Percentiles rank a stretch among this genome's conserved stretches.
These are phyloP conservation scores for Ammospiza nelsoni DNA, from an alignment of 2,113 vertebrate species.

Conservation along the genomic window DNA sequence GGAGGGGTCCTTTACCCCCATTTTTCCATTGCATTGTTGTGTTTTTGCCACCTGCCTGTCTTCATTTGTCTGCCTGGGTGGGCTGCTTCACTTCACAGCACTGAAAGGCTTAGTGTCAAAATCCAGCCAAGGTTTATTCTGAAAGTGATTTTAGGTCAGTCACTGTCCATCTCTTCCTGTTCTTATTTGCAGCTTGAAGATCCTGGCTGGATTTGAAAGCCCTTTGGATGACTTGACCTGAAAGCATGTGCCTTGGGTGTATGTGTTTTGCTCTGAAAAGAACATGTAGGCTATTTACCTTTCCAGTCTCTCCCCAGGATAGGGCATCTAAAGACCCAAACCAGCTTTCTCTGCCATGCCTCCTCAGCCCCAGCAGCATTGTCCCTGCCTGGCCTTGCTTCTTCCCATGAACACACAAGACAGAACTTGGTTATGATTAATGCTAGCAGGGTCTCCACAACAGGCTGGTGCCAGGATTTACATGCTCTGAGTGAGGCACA, in stretches of 20 bases:
- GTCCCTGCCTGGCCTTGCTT: fast-evolving
- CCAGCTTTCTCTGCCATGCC: fast-evolving
- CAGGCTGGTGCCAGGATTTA: neutral
- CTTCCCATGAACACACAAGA: neutral
- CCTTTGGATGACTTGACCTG: neutral
- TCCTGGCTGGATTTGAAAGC: neutral
- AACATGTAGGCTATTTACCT: neutral
- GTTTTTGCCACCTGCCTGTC: neutral
- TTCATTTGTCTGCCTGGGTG: neutral
- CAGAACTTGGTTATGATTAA: neutral
- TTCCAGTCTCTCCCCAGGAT: neutral
- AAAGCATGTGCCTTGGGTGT: fast-evolving
- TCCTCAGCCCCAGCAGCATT: neutral
- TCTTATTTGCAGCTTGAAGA: neutral
- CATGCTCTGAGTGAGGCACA: neutral
- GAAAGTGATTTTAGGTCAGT: neutral
- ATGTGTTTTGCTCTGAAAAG: neutral
- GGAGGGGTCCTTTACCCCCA: fast-evolving
- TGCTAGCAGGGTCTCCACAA: neutral
- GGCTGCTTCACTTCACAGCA: neutral
- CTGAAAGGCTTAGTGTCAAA: neutral
- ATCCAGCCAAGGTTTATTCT: neutral
- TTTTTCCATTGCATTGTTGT: neutral
- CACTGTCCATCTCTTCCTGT: neutral
- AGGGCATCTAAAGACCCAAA: neutral